A percentile compares a stretch with the other conserved stretches of the same genome.
These are phyloP conservation scores for Grammomys dolichurus DNA, from an alignment of 2,113 vertebrate species.

Conservation along the genomic window DNA sequence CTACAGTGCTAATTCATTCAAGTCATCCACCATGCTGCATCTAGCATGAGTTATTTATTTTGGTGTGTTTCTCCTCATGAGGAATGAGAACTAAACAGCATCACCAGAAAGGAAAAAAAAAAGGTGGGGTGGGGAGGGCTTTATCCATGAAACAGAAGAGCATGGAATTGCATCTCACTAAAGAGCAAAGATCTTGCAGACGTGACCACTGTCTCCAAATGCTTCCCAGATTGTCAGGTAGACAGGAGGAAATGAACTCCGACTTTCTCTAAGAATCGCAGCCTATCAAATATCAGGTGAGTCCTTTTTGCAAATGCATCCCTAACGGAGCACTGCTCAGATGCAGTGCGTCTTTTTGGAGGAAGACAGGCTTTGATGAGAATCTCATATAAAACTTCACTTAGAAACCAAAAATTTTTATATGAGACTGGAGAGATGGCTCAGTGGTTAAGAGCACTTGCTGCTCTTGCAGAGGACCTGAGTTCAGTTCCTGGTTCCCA, in stretches of 20 bases:
- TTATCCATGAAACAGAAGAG: not conserved
- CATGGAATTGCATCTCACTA: not conserved
- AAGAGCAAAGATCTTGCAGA: not conserved
- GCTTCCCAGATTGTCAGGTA: not conserved
- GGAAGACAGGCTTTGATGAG: not conserved
- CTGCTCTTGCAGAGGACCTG: not conserved
- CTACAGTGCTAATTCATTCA: not conserved
- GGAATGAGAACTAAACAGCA: not conserved
- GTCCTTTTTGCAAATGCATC: not conserved
- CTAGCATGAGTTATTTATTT: slow-evolving; percentile 60
- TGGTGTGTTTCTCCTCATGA: not conserved
- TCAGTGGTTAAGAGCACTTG: not conserved
- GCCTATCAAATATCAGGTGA: not conserved
- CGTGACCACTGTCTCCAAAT: not conserved
- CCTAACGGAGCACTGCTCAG: not conserved
- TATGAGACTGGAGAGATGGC: too few relatives aligned
- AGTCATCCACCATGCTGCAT: not conserved
- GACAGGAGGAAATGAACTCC: not conserved
- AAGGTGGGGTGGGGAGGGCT: not conserved
- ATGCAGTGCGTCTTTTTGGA: too few relatives aligned
- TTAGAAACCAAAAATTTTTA: not conserved
- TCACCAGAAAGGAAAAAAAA: not conserved
- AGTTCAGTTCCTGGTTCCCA: not conserved
- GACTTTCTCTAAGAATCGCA: not conserved
- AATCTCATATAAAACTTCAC: not conserved